Evolutionary conservation across 2,797 vertebrate species (phyloP).

Genomic region (Anguilla megastoma): DNA sequence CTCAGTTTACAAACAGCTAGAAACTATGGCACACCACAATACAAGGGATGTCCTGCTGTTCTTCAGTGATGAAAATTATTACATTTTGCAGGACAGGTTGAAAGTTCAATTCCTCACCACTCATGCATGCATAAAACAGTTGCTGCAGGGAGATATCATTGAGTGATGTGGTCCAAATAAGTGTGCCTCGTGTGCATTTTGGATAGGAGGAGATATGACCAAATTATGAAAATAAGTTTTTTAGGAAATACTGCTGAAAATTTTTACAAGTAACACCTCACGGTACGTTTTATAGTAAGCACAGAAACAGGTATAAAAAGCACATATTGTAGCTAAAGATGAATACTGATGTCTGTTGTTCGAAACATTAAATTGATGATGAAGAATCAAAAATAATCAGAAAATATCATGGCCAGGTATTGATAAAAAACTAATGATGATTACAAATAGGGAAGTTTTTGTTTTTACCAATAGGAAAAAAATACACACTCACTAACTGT

Average conservation of each 20-base stretch:
- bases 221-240: not conserved
- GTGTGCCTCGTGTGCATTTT: not conserved
- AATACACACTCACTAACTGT: not conserved
- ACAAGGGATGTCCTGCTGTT: not conserved
- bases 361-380: not conserved
- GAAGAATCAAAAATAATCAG: not conserved
- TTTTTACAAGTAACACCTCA: not conserved
- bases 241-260: no score
- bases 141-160: not conserved
- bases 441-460: not conserved
- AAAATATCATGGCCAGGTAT: not conserved
- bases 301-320: not conserved
- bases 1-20: not conserved
- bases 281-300: not conserved
- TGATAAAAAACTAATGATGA: not conserved
- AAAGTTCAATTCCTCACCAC: not conserved
- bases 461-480: not conserved
- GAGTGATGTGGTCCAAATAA: not conserved
- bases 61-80: not conserved
- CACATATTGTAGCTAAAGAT: not conserved
- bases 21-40: not conserved
- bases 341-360: not conserved
- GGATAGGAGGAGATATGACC: not conserved
- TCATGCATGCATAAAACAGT: not conserved
- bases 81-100: not conserved